These are phyloP conservation scores for Nycticorax nycticorax DNA, from an alignment of 2,113 vertebrate species.

Conservation along the genomic window DNA sequence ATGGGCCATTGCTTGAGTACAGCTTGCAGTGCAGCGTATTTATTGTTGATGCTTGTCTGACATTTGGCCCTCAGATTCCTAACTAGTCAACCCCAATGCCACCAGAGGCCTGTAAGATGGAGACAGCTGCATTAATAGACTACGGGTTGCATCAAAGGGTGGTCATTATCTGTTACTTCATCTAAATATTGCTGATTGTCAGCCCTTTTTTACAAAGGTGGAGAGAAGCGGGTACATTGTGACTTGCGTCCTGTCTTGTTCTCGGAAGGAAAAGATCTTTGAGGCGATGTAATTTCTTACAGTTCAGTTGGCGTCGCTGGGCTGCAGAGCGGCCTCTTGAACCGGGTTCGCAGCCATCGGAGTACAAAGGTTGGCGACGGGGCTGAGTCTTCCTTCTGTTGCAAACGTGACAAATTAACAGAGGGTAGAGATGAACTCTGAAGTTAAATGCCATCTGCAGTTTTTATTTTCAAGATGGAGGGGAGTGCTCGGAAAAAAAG, in stretches of 20 bases:
- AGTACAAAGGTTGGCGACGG: constrained; percentile 73
- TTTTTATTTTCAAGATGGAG: background rate
- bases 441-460: background rate
- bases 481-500: background rate
- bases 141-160: background rate
- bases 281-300: background rate
- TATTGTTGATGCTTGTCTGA: background rate
- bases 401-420: constrained; percentile 65
- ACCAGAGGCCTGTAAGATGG: background rate
- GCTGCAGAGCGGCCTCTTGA: background rate
- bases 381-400: background rate
- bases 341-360: background rate
- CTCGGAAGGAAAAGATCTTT: background rate
- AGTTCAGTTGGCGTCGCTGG: background rate
- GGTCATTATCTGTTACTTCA: background rate
- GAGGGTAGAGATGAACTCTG: background rate
- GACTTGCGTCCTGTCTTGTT: background rate
- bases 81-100: background rate
- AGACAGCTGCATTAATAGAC: background rate
- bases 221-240: background rate
- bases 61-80: background rate
- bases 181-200: background rate
- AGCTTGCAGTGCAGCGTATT: rapidly evolving
- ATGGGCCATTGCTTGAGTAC: background rate
- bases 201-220: background rate